Percentiles rank a stretch among this genome's conserved stretches.
phyloP scores from a whole-genome alignment of 2,113 vertebrate species.

The Aleadryas rufinucha region DNA sequence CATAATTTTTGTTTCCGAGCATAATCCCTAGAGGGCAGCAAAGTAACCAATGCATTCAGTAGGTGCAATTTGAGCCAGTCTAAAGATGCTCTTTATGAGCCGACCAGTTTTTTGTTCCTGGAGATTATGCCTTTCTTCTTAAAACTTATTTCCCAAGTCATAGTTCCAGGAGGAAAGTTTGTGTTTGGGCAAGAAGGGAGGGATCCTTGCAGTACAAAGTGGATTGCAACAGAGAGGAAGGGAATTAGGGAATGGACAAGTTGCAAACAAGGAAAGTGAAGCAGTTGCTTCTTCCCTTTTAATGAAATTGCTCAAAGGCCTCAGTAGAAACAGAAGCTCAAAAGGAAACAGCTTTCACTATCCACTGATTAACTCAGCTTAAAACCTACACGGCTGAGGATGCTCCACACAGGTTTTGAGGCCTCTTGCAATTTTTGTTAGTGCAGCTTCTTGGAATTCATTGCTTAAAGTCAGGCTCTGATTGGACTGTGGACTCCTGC shows the following conservation, averaged over 20 bases:
- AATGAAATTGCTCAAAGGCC: neutral
- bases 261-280: neutral
- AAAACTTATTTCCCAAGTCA: neutral
- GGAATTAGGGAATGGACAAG: neutral
- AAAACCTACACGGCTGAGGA: rapidly evolving
- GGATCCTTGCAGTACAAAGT: neutral
- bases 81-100: neutral
- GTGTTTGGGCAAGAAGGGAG: neutral
- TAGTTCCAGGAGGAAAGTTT: neutral
- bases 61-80: rapidly evolving
- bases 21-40: neutral
- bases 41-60: neutral
- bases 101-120: neutral
- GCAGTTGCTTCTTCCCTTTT: neutral
- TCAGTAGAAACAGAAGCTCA: neutral
- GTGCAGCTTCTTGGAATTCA: neutral
- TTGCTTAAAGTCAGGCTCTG: neutral
- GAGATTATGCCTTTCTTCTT: neutral
- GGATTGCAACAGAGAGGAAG: neutral
- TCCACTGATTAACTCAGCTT: neutral
- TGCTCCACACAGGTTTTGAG: neutral
- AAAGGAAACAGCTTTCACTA: neutral
- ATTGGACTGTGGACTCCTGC: neutral
- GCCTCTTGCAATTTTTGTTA: neutral
- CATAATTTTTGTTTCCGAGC: neutral